Conservation (phyloP, 2,888 invertebrate genomes). For the Ormyrus labotus region DNA sequence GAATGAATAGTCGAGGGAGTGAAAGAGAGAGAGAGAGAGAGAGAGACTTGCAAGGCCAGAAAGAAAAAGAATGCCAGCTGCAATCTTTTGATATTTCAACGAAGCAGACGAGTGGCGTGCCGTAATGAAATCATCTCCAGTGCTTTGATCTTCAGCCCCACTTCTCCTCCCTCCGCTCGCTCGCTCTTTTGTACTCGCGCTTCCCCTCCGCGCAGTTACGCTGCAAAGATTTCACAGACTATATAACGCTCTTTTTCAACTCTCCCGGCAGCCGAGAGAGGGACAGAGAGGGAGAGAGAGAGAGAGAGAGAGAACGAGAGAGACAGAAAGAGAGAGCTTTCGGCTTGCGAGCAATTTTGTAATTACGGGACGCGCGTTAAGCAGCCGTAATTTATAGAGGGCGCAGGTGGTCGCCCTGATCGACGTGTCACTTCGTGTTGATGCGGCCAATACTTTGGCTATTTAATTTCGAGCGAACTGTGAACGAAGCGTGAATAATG, state of each 20-base stretch:
- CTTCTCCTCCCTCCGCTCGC: slow-evolving; percentile 43
- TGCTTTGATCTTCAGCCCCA: slow-evolving; percentile 73
- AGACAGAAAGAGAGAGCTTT: too few species aligned
- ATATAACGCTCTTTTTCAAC: slow-evolving; percentile 45
- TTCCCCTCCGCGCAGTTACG: slow-evolving; percentile 36
- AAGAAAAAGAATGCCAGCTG: slow-evolving; percentile 54
- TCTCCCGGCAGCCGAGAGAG: slow-evolving; percentile 17
- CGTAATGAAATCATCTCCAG: slow-evolving; percentile 75
- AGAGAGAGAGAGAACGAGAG: too few species aligned
- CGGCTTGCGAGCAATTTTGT: slow-evolving; percentile 61
- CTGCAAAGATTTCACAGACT: slow-evolving; percentile 56
- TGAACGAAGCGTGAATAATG: too few species aligned
- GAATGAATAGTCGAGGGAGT: slow-evolving; percentile 32
- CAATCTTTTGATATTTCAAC: slow-evolving; percentile 75
- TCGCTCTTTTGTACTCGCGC: slow-evolving; percentile 41
- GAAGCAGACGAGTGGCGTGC: slow-evolving; percentile 73
- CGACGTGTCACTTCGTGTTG: not conserved
- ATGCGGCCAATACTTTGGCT: too few species aligned
- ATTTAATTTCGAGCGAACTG: too few species aligned
- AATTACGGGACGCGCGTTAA: slow-evolving; percentile 63
- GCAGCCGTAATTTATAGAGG: slow-evolving; percentile 58
- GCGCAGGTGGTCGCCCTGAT: slow-evolving; percentile 7
- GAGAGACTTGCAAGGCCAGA: slow-evolving; percentile 15
- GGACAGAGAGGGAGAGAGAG: too few species aligned
- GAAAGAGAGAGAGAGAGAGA: not conserved